Evolutionary conservation across 1,140 invertebrate species (phyloP).

Genomic region (Aphidius gifuensis): DNA sequence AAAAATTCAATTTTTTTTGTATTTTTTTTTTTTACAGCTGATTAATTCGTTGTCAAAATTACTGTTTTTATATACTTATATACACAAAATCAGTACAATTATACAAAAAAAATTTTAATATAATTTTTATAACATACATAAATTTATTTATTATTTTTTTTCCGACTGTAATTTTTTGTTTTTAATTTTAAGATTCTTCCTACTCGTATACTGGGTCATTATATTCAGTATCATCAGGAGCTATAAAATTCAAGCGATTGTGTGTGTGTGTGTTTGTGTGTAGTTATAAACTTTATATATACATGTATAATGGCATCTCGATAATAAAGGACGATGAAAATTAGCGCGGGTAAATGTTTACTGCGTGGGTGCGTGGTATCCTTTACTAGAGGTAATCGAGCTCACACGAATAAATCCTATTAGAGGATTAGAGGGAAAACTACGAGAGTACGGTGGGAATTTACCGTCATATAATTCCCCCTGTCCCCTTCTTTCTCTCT

Average conservation of each 20-base stretch:
- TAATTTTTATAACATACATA: too few species aligned
- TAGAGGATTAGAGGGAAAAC: conserved; percentile 50
- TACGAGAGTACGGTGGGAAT: conserved; percentile 10
- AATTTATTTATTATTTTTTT: too few species aligned
- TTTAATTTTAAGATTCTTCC: too few species aligned
- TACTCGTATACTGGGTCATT: neutral
- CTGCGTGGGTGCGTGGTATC: conserved; percentile 37
- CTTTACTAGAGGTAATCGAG: conserved; percentile 53
- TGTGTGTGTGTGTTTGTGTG: too few species aligned
- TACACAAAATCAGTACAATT: too few species aligned
- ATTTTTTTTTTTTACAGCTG: neutral
- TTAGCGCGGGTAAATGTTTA: conserved; percentile 44
- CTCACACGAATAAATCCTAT: conserved; percentile 55
- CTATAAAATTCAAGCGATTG: too few species aligned
- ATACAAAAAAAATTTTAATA: too few species aligned
- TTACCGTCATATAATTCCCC: conserved; percentile 8
- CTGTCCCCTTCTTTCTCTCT: too few species aligned
- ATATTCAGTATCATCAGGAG: neutral
- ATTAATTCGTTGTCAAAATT: neutral
- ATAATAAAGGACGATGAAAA: conserved; percentile 39
- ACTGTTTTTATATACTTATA: too few species aligned
- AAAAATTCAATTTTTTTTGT: neutral
- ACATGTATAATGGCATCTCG: too few species aligned
- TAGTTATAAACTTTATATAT: too few species aligned
- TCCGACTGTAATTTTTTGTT: too few species aligned